Evolutionary conservation across 2,797 vertebrate species (phyloP).

Genomic region (Sebastes itinus): DNA sequence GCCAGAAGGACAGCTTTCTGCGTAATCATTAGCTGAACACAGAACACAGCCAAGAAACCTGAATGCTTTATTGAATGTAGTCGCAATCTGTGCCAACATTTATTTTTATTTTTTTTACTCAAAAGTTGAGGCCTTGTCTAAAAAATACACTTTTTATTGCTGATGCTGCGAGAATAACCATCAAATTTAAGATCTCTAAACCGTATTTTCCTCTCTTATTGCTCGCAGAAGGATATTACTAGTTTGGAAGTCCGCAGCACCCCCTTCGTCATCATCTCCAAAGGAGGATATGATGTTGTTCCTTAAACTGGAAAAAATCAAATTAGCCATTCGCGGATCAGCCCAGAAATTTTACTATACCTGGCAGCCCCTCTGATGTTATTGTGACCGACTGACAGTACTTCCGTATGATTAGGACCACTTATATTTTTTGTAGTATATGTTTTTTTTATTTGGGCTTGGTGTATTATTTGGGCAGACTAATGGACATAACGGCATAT

Average conservation of each 20-base stretch:
- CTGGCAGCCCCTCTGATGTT: too few species aligned
- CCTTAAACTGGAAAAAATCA: too few species aligned
- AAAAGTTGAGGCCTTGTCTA: background rate
- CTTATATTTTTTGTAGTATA: too few species aligned
- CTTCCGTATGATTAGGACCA: too few species aligned
- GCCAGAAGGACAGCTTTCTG: conserved; percentile 76
- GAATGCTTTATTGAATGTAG: conserved; percentile 38
- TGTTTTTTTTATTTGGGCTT: too few species aligned
- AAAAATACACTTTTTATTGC: background rate
- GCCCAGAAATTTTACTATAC: too few species aligned
- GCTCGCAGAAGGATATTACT: too few species aligned
- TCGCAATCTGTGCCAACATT: conserved; percentile 15
- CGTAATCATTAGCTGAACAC: conserved; percentile 70
- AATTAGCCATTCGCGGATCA: accelerated
- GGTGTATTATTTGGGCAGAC: too few species aligned
- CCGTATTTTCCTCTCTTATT: background rate
- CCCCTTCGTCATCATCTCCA: too few species aligned
- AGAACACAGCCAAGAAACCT: conserved; percentile 45
- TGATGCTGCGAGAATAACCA: background rate
- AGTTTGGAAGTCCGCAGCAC: accelerated
- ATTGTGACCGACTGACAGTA: accelerated
- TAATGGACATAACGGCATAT: too few species aligned
- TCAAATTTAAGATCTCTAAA: background rate
- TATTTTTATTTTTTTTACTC: background rate
- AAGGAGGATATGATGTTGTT: too few species aligned